Evolutionary conservation across 53 echinoderm and acorn worm genomes (phyloP), one percentile per base, ranked within the genome.

Genomic region (Patiria pectinifera): DNA sequence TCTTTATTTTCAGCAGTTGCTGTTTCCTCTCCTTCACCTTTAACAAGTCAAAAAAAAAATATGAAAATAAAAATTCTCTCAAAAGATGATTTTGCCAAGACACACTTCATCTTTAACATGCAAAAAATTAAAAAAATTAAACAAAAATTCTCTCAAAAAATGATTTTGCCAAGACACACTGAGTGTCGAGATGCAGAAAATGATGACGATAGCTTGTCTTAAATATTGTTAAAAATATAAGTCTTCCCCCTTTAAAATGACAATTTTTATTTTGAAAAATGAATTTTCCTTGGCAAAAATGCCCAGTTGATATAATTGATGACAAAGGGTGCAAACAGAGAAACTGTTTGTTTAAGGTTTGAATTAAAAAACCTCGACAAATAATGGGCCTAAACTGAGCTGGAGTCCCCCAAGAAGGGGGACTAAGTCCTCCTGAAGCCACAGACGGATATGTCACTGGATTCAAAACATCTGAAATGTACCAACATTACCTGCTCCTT

Each of bases 11-110:
- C 94, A 48, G 78, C 85, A n/a, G 87, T 59, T 3, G 87, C 43
- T 77, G 87, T 35, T 47, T 83, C 91, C 6, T 82, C 71, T 21
- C 23, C 83, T 91, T 83, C 84, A 44, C 71, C 91, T 92, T 74
- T 24, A 25, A 3, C 47, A 24, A 18, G 23, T 46, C 59, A 71
- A 70, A 82, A 82, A 12, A 46, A 23, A 35, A 35, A 35, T 66
- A 59, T 4, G 2, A 23, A 35, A 48, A 74, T 21, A 49, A 85
- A 45, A 69, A 8, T 2, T 16, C 45, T 69, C 44, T 61, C 23
- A 43, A 82, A 58, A 5, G 53, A 53, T 53, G 53, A 53, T 53
- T 53, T 53, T 8, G 53, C 6, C 23, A 85, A 89, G 71, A 45
- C 74, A 48, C 18, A 26, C 18, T 22, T 83, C 84, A 44, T 59